These are phyloP conservation scores for Drosophila mauritiana DNA, from an alignment of 1,140 invertebrate species.

Conservation along the genomic window DNA sequence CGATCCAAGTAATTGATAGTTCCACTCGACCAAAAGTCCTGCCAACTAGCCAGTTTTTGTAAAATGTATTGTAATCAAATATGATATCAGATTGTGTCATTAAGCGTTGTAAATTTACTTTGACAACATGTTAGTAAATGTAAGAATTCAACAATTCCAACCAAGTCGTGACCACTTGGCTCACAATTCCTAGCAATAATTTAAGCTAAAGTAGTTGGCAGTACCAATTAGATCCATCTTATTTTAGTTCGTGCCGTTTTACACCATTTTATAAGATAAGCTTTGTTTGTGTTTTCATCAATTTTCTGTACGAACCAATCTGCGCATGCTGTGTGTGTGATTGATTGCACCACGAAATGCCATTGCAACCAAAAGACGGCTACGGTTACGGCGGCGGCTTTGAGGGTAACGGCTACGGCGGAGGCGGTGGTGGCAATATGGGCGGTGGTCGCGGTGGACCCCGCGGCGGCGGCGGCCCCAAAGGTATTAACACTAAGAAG, in stretches of 20 bases:
- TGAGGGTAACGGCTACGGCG: constrained; percentile 79
- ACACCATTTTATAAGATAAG: constrained; percentile 58
- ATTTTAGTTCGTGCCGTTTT: constrained; percentile 23
- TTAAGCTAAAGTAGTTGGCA: constrained; percentile 17
- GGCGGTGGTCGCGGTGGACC: constrained; percentile 66
- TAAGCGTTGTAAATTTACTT: no score
- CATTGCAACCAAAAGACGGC: constrained; percentile 56
- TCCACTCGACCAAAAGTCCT: constrained; percentile 20
- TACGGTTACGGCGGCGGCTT: constrained; percentile 84
- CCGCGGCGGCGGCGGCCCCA: constrained; percentile 80
- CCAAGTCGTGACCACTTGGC: not conserved
- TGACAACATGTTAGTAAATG: not conserved
- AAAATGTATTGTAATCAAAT: not conserved
- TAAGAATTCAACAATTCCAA: not conserved
- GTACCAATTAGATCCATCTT: constrained; percentile 1
- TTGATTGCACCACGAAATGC: constrained; percentile 46
- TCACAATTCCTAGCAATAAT: not conserved
- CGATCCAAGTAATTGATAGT: constrained; percentile 16
- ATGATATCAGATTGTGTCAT: not conserved
- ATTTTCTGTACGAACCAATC: constrained; percentile 46
- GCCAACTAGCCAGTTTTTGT: constrained; percentile 5
- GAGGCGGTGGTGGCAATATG: constrained; percentile 72
- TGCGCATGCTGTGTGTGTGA: constrained; percentile 33
- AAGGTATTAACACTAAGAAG: constrained; percentile 72
- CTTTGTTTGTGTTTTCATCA: constrained; percentile 69